Evolutionary conservation across 2,888 invertebrate species (phyloP).

Genomic region (Yponomeuta sedellus): DNA sequence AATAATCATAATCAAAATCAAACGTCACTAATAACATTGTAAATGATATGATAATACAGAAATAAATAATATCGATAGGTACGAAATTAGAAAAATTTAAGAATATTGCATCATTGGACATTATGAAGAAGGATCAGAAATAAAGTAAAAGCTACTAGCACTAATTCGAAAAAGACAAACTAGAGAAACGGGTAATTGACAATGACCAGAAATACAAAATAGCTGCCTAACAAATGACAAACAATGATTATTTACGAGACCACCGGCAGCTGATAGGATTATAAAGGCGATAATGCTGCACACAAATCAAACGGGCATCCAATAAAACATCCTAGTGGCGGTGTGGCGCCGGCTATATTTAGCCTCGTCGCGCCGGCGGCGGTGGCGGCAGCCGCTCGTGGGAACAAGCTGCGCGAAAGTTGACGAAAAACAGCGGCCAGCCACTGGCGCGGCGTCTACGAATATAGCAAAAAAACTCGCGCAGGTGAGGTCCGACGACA

Average conservation of each 20-base stretch:
- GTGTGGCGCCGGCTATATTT: conserved; percentile 37
- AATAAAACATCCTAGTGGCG: conserved; percentile 30
- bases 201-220: neutral
- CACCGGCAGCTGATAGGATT: conserved; percentile 15
- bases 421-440: conserved; percentile 57
- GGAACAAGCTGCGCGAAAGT: conserved; percentile 55
- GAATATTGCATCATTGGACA: too few relatives aligned
- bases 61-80: too few relatives aligned
- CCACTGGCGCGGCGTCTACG: conserved; percentile 33
- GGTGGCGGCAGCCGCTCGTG: conserved; percentile 28
- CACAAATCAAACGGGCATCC: conserved; percentile 43
- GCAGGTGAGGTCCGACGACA: conserved; percentile 38
- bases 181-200: neutral
- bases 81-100: too few relatives aligned
- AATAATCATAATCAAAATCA: too few relatives aligned
- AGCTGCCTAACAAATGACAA: neutral
- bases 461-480: conserved; percentile 37
- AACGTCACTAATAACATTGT: too few relatives aligned
- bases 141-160: too few relatives aligned
- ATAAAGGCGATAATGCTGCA: conserved; percentile 28
- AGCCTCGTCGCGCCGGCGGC: conserved; percentile 21
- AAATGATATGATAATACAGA: too few relatives aligned
- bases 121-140: too few relatives aligned
- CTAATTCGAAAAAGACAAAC: neutral
- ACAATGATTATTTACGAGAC: conserved; percentile 13